Conservation (phyloP, 2,888 invertebrate species). For the Elmis aenea region DNA sequence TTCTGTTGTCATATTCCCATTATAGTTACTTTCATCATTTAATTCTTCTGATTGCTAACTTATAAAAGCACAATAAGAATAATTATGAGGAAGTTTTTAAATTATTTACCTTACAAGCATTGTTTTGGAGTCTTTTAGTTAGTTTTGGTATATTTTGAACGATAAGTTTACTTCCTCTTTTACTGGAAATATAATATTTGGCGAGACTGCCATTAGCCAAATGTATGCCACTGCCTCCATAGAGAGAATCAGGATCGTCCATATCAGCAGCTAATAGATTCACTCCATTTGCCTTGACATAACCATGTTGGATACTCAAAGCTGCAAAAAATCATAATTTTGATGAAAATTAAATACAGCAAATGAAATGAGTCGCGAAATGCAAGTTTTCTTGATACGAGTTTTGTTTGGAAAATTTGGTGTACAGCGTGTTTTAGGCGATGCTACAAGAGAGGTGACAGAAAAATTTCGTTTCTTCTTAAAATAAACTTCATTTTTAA, state of each 20-base stretch:
- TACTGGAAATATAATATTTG: slow-evolving; percentile 19
- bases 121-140: background rate
- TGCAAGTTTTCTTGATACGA: too few species aligned
- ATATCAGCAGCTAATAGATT: slow-evolving; percentile 29
- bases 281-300: slow-evolving; percentile 27
- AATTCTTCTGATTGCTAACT: background rate
- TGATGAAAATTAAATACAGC: background rate
- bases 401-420: too few species aligned
- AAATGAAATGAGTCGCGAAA: background rate
- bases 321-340: slow-evolving; percentile 20
- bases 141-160: slow-evolving; percentile 21
- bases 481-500: background rate
- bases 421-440: too few species aligned
- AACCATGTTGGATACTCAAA: slow-evolving; percentile 29
- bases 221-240: slow-evolving; percentile 31
- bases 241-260: slow-evolving; percentile 16
- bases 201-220: slow-evolving; percentile 20
- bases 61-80: slow-evolving; percentile 7
- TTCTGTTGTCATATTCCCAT: background rate
- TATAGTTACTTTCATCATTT: too few species aligned
- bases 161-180: slow-evolving; percentile 15
- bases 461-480: too few species aligned
- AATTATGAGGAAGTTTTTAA: background rate
- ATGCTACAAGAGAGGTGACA: too few species aligned
- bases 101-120: slow-evolving; percentile 13